These are phyloP conservation scores for Hypomecis punctinalis DNA, from an alignment of 2,888 invertebrate genomes.

Conservation along the genomic window DNA sequence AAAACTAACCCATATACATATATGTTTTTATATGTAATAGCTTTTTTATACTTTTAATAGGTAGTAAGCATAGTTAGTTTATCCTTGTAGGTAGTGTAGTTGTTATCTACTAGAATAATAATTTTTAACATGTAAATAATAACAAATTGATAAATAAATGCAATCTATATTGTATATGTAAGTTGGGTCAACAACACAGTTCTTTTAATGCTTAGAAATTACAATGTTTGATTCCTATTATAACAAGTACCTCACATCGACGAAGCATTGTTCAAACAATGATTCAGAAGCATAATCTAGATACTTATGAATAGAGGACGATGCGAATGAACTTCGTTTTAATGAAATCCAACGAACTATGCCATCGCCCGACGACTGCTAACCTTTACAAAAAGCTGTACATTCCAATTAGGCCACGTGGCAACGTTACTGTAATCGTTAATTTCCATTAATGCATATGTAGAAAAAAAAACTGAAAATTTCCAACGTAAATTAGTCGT, in stretches of 20 bases:
- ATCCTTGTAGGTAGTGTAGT: not conserved
- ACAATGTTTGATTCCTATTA: conserved; percentile 53
- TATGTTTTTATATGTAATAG: too few relatives aligned
- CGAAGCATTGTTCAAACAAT: conserved; percentile 69
- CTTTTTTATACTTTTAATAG: too few relatives aligned
- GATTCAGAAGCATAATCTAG: conserved; percentile 73
- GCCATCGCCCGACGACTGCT: conserved; percentile 70
- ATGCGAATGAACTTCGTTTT: conserved; percentile 80
- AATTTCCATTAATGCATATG: conserved; percentile 9
- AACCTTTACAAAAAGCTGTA: conserved; percentile 73
- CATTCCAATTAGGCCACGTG: conserved; percentile 56
- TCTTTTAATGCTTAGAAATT: conserved; percentile 32
- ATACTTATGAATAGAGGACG: conserved; percentile 73
- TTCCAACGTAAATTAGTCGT: not conserved
- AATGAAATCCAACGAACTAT: conserved; percentile 79
- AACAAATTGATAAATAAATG: not conserved
- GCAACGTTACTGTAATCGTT: conserved; percentile 15
- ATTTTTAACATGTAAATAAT: not conserved
- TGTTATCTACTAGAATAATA: not conserved
- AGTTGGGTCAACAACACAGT: conserved; percentile 16
- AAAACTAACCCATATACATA: too few relatives aligned
- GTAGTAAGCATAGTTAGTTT: too few relatives aligned
- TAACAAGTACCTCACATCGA: conserved; percentile 41
- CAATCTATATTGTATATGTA: not conserved
- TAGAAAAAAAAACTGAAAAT: not conserved